Conservation (phyloP, 2,888 invertebrate genomes). For the Sarcophaga subvicina region DNA sequence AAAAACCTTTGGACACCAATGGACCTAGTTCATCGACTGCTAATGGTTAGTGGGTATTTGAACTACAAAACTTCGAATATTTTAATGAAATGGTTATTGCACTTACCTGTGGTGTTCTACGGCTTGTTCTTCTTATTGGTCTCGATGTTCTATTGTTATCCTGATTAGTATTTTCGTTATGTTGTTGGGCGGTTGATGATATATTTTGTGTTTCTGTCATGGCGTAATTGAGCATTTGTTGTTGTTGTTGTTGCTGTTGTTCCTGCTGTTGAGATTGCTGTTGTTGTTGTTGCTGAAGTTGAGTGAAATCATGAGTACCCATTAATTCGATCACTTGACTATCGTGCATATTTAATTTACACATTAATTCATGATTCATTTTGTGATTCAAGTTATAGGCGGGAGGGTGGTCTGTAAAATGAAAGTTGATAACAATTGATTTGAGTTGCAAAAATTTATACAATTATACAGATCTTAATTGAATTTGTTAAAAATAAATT, state of each 20-base stretch:
- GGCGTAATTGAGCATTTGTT: conserved; percentile 70
- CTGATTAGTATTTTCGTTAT: conserved; percentile 74
- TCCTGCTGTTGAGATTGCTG: not conserved
- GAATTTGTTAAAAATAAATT: no score
- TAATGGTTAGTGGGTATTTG: no score
- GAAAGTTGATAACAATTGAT: not conserved
- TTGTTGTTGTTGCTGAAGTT: conserved; percentile 72
- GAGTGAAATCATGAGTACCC: conserved; percentile 77
- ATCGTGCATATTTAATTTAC: conserved; percentile 74
- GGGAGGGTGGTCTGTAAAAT: conserved; percentile 52
- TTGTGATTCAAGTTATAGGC: conserved; percentile 47
- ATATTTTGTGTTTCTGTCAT: conserved; percentile 62
- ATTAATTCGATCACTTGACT: conserved; percentile 76
- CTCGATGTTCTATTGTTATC: conserved; percentile 75
- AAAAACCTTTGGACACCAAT: no score
- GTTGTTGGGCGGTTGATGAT: conserved; percentile 74
- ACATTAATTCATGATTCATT: conserved; percentile 69
- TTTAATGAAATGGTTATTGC: not conserved
- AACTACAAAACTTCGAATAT: no score
- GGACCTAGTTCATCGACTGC: no score
- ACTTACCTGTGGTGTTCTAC: conserved; percentile 79
- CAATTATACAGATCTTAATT: no score
- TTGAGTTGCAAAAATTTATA: no score
- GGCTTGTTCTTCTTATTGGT: conserved; percentile 78
- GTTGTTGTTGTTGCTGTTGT: conserved; percentile 68